Evolutionary conservation across 2,113 vertebrate species (phyloP).

Genomic region (zebrafish (Danio rerio)): DNA sequence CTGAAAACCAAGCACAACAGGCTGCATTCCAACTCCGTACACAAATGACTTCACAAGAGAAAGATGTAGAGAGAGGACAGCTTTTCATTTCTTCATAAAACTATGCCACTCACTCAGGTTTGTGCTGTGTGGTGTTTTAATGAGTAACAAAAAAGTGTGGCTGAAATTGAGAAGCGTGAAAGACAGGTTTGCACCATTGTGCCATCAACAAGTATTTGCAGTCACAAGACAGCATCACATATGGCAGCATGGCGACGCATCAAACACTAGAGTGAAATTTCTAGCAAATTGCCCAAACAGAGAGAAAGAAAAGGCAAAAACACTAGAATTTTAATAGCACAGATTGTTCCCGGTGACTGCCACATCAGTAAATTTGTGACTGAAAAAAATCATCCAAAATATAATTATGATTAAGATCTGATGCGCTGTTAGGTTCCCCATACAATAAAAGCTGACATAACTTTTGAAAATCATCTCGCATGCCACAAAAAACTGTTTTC

Average conservation of each 20-base stretch:
- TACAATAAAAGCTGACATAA: too few relatives aligned
- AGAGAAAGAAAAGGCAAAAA: background rate
- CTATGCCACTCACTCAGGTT: too few relatives aligned
- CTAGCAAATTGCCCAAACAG: too few relatives aligned
- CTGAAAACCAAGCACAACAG: constrained; percentile 51
- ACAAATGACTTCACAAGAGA: constrained; percentile 10
- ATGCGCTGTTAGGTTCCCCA: too few relatives aligned
- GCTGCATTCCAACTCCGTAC: constrained; percentile 39
- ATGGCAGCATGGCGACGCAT: background rate
- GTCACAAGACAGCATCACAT: background rate
- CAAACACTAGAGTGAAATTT: background rate
- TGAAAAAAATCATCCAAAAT: background rate
- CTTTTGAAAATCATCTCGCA: too few relatives aligned
- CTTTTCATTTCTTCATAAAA: background rate
- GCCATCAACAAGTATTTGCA: background rate
- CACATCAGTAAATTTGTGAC: background rate
- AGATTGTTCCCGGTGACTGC: background rate
- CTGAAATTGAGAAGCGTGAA: background rate
- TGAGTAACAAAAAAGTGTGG: background rate
- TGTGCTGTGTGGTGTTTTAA: background rate
- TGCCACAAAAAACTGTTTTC: too few relatives aligned
- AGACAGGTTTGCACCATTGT: background rate
- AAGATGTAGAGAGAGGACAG: background rate
- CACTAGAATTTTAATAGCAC: background rate
- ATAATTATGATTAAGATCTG: too few relatives aligned